Base-by-base conservation (phyloP, 2,888 invertebrate genomes). In the Drosophila percnosoma region DNA sequence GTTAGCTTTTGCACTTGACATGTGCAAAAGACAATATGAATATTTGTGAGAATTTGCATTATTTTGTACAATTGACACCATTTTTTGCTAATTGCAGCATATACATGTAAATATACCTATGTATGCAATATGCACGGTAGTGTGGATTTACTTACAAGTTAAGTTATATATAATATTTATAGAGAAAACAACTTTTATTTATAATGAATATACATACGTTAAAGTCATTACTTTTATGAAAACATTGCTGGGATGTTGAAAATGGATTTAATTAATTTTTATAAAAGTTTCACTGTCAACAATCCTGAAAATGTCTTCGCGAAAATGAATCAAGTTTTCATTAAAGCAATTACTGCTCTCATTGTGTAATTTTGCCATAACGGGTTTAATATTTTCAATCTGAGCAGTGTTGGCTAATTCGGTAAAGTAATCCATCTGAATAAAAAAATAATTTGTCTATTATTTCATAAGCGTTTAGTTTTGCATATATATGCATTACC, bases 361-460 rank as follows among this genome's bases (percentile, higher is more conserved):
- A 85, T 95, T 95, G 92, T 97, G 97, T 18, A 97, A 92, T 82
- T 95, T 95, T 11, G 95, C 94, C 90, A 97, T 94, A 18, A 97
- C 97, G 0, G 95, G 94, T 0, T 95, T 96, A 5, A 97, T 93
- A 4, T 95, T 94, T 21, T 93, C 91, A 10, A 96, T 93, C 1
- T 94, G 94, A 0, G 95, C 96, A 60, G 95, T 95, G 31, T 92
- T 87, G 0, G 97, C 95, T 55, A 98, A 93, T 62, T 95, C 94
- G 36, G 94, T 92, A 92, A 96, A 97, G 93, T 98, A 97, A 3
- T 91, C 92, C 68, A 94, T 95, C 94, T 96, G 49, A 29, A 81
- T 79, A 59, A 27, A 34, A 33, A 40, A 48, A 49, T 2, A 27
- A 49, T 2, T 18, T 10, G 4, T 27, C 18, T n/a, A 38, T 8